Conservation (phyloP, 2,113 vertebrate genomes). For the Dromas ardeola region DNA sequence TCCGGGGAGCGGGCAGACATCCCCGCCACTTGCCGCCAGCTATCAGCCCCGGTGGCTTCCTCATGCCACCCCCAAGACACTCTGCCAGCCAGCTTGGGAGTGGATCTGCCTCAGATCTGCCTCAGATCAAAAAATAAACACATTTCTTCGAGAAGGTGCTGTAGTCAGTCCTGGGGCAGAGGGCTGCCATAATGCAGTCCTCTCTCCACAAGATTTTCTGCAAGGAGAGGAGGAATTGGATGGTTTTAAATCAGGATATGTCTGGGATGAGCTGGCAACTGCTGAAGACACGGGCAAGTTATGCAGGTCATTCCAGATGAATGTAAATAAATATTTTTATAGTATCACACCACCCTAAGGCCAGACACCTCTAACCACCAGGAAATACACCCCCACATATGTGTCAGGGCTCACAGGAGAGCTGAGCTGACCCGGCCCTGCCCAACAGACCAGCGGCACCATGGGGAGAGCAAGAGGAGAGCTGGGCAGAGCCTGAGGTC, state of each 20-base stretch:
- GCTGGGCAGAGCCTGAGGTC: not conserved
- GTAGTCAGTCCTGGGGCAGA: not conserved
- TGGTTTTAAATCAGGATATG: not conserved
- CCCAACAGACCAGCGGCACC: not conserved
- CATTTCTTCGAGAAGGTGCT: not conserved
- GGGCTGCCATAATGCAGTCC: not conserved
- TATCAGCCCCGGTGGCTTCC: not conserved
- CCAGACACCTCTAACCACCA: not conserved
- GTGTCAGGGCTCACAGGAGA: not conserved
- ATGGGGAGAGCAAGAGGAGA: not conserved
- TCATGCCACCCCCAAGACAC: not conserved
- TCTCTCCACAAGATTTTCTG: not conserved
- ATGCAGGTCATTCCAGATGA: not conserved
- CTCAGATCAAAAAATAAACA: not conserved
- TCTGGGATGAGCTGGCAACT: not conserved
- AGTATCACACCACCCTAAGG: not conserved
- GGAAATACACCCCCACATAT: not conserved
- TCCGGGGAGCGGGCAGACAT: not conserved
- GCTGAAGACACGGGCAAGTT: not conserved
- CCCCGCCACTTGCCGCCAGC: not conserved
- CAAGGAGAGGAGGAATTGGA: not conserved
- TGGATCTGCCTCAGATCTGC: not conserved
- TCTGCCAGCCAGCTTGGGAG: not conserved
- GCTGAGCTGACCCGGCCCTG: not conserved
- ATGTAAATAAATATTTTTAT: not conserved